These are phyloP conservation scores for Eumerus sabulonum DNA, from an alignment of 2,888 invertebrate genomes.

Conservation along the genomic window DNA sequence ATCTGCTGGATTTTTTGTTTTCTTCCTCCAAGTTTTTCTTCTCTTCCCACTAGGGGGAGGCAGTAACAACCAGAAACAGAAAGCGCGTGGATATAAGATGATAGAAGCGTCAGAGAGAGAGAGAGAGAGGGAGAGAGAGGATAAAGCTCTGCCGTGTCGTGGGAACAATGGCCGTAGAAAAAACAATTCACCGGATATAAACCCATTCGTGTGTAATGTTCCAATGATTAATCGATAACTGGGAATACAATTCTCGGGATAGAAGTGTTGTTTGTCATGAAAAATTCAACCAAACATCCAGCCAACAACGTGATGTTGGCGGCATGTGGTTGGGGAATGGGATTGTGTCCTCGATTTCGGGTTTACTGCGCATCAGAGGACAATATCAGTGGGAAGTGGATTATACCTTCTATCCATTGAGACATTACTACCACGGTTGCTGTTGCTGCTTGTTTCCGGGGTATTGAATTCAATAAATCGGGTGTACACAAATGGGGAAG, in stretches of 20 bases:
- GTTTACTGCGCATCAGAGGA: conserved; percentile 33
- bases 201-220: conserved; percentile 54
- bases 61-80: conserved; percentile 5
- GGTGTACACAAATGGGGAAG: neutral
- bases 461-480: conserved; percentile 51
- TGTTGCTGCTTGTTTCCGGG: conserved; percentile 27
- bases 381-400: conserved; percentile 18
- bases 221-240: conserved; percentile 64
- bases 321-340: conserved; percentile 9
- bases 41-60: neutral
- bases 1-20: conserved; percentile 6
- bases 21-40: neutral
- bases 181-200: conserved; percentile 52
- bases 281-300: too few relatives aligned
- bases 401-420: neutral
- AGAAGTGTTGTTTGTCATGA: conserved; percentile 28
- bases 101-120: neutral
- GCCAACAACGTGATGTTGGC: too few relatives aligned
- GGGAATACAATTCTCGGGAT: conserved; percentile 43
- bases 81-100: conserved; percentile 2
- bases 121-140: too few relatives aligned
- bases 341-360: conserved; percentile 20
- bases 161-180: conserved; percentile 31
- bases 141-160: too few relatives aligned
- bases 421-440: neutral